Base-by-base conservation (phyloP, 92 coral and sea anemone genomes). In the Epizoanthus illoricatus region DNA sequence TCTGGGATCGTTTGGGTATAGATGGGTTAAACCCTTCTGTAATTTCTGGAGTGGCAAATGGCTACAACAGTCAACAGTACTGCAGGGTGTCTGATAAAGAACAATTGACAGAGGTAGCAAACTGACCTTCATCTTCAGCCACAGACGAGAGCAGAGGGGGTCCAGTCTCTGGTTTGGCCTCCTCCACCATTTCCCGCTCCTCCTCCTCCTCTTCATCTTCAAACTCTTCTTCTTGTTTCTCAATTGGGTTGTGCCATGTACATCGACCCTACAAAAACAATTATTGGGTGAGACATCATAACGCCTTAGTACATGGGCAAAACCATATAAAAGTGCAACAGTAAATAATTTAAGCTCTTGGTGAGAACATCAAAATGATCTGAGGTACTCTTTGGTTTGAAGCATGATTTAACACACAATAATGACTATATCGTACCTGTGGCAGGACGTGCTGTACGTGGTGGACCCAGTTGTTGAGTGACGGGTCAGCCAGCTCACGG, bases 391-490 rank as follows among this genome's bases (percentile, higher is more conserved):
- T 16, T 23, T n/a, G 42, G 4, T 5, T n/a, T 43, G 76, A 28
- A 71, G 3, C 10, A 28, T 71, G 8, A 42, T 28, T 6, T 28
- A n/a, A 7, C 41, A 5, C 54, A 20, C 5, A 12, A 15, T 39
- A 57, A 56, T 28, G 61, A 36, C 19, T 9, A 1, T 10, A 28
- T 18, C 84, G 18, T 39, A 96, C 99, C 94, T 93, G 98, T 17
- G 99, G 98, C 56, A 97, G 84, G 33, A 97, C 78, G 62, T 97
- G 93, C 84, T 94, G 95, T 19, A 92, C 92, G 20, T 97, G 99
- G 74, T 97, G 99, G 19, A 91, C 99, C 99, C 99, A 97, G 92
- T 94, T 92, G 85, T 97, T 94, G 58, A 97, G 90, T 16, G 99
- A 85, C 9, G 99, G 92, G 70, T 97, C 99, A 47, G 95, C 93